Base-by-base conservation (phyloP, 2,797 vertebrate genomes). In the Rhadinocentrus ornatus region DNA sequence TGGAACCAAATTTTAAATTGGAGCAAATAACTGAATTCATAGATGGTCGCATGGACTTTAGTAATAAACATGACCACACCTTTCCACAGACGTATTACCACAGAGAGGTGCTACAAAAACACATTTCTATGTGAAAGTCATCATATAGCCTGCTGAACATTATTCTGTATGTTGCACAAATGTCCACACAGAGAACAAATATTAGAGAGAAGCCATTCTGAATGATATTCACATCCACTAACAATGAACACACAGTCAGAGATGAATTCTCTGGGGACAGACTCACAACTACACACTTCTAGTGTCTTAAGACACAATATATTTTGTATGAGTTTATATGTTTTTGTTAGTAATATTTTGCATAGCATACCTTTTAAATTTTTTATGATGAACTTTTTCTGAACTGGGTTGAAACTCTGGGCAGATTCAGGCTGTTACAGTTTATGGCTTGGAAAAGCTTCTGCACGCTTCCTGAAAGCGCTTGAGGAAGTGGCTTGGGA, bases 321-420 rank as follows among this genome's bases (percentile, higher is more conserved):
- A 10, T 60, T 24, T 37, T n/a, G 24, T 6, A 32, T 15, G 6
- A 60, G 24, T 52, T 60, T n/a, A 10, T 29, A 50, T 0, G 4
- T 37, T 69, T 26, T 60, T 20, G 3, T 48, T 58, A 2, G 44
- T 1, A 50, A n/a, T 37, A 16, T 48, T 52, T 32, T 3, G 16
- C 3, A 24, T 13, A 31, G 35, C 13, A 20, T 26, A 41, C 8
- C 12, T 48, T 24, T 63, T 6, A 52, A 4, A 27, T 41, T 26
- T 41, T 77, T 62, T n/a, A 71, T 52, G 41, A 57, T 77, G 34
- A 50, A 39, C 50, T 66, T 71, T 22, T 56, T 41, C 20, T 71
- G 63, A 71, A 52, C 53, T 11, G 20, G 39, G 52, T 27, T 18
- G 31, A 56, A 11, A 46, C 34, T 58, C 3, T n/a, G 50, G 18